These are phyloP conservation scores for Andricus grossulariae DNA, from an alignment of 1,140 invertebrate species.

Conservation along the genomic window DNA sequence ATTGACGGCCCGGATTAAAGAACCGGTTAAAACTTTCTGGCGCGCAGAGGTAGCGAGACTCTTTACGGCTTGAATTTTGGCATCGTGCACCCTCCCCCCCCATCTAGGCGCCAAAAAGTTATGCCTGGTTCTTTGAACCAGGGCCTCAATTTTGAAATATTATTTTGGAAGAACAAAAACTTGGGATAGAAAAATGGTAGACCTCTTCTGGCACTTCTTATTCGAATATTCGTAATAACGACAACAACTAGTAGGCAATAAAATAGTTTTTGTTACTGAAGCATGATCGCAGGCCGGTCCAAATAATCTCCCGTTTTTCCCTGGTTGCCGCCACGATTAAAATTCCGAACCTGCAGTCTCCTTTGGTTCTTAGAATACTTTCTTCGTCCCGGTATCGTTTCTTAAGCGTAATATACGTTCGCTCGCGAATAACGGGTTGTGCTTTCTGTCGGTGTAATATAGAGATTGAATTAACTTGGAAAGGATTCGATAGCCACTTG, in stretches of 20 bases:
- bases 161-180: no score
- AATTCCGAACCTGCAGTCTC: slow-evolving; percentile 32
- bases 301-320: slow-evolving; percentile 31
- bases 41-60: no score
- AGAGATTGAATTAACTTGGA: slow-evolving; percentile 52
- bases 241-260: slow-evolving; percentile 19
- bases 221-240: no score
- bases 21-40: no score
- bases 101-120: no score
- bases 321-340: slow-evolving; percentile 7
- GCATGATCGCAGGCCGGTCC: not conserved
- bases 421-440: slow-evolving; percentile 46
- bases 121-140: no score
- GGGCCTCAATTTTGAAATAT: no score
- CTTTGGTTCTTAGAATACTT: slow-evolving; percentile 33
- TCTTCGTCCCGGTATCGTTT: slow-evolving; percentile 29
- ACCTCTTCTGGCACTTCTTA: no score
- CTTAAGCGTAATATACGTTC: slow-evolving; percentile 36
- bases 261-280: slow-evolving; percentile 29
- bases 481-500: slow-evolving; percentile 36
- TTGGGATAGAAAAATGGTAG: no score
- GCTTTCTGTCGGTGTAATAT: slow-evolving; percentile 46
- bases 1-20: no score
- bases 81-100: no score
- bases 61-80: no score